Percentiles rank a stretch among this genome's conserved stretches.
Evolutionary conservation across 2,888 invertebrate genomes (phyloP).

Genomic region (Perdita meconis): DNA sequence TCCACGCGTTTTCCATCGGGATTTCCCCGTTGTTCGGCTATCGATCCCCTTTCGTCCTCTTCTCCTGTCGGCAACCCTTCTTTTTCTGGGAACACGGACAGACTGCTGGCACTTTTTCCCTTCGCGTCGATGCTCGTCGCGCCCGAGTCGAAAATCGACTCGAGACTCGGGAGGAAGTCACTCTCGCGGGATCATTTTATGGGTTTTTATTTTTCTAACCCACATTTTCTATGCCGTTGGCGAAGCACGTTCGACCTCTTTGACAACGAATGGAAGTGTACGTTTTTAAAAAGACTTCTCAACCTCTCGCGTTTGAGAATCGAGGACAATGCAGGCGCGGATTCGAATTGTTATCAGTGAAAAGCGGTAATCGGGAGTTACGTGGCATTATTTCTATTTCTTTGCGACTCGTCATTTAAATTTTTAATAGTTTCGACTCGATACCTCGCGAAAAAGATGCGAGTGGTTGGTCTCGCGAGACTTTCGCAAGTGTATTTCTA

Average conservation of each 20-base stretch:
- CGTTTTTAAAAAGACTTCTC: neutral
- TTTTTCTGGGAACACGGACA: slow-evolving; percentile 49
- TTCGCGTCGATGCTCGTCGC: slow-evolving; percentile 22
- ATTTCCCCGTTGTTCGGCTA: slow-evolving; percentile 77
- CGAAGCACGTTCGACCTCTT: slow-evolving; percentile 15
- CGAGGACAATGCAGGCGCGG: too few species aligned
- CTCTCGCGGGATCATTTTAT: slow-evolving; percentile 39
- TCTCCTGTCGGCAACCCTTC: slow-evolving; percentile 35
- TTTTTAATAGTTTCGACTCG: too few species aligned
- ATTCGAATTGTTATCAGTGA: too few species aligned
- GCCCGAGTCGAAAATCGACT: slow-evolving; percentile 38
- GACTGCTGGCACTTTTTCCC: slow-evolving; percentile 50
- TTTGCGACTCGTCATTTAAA: too few species aligned
- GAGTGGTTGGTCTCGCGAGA: slow-evolving; percentile 64
- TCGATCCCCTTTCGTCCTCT: slow-evolving; percentile 72
- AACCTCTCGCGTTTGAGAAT: neutral
- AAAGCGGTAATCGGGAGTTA: too few species aligned
- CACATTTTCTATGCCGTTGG: slow-evolving; percentile 21
- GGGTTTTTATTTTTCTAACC: slow-evolving; percentile 49
- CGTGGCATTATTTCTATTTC: too few species aligned
- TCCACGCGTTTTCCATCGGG: slow-evolving; percentile 67
- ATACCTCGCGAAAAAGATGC: too few species aligned
- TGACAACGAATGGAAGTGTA: slow-evolving; percentile 2
- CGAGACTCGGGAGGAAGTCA: slow-evolving; percentile 29
- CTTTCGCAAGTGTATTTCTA: slow-evolving; percentile 59